Percentiles rank a stretch among this genome's conserved stretches.
phyloP scores from a whole-genome alignment of 2,888 invertebrate genomes.

The Fragum fragum region DNA sequence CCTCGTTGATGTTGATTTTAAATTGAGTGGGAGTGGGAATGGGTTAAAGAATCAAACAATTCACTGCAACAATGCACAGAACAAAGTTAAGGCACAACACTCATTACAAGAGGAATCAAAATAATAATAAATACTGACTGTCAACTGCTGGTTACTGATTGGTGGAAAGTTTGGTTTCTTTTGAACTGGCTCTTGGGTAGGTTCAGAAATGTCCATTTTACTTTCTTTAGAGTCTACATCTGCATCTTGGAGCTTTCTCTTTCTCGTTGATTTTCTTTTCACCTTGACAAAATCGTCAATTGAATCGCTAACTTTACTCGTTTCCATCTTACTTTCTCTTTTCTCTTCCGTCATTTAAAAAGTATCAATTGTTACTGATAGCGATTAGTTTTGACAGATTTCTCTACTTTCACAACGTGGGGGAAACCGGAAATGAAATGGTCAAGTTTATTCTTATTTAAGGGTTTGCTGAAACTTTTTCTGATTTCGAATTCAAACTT shows the following conservation, averaged over 20 bases:
- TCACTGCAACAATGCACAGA: no score
- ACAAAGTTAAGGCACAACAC: no score
- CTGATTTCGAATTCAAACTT: no score
- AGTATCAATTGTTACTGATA: neutral
- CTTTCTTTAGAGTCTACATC: neutral
- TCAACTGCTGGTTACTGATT: slow-evolving; percentile 81
- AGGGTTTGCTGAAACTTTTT: no score
- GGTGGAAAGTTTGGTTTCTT: slow-evolving; percentile 84
- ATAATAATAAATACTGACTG: slow-evolving; percentile 60
- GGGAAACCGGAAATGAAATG: slow-evolving; percentile 49
- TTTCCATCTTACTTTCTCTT: slow-evolving; percentile 22
- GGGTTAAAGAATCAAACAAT: no score
- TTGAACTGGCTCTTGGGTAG: slow-evolving; percentile 62
- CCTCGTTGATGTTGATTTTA: no score
- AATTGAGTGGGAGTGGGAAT: no score
- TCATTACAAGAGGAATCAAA: no score
- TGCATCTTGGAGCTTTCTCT: slow-evolving; percentile 56
- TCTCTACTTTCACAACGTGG: slow-evolving; percentile 43
- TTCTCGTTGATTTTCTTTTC: slow-evolving; percentile 68
- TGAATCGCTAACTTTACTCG: slow-evolving; percentile 1
- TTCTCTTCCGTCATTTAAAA: slow-evolving; percentile 8
- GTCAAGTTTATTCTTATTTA: no score
- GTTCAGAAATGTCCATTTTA: slow-evolving; percentile 41
- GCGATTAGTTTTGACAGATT: slow-evolving; percentile 12
- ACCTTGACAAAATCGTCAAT: slow-evolving; percentile 41